A percentile compares a stretch with the other conserved stretches of the same genome.
Evolutionary conservation across 35 echinoderm and acorn worm genomes (phyloP).

Genomic region (Holothuria glaberrima): DNA sequence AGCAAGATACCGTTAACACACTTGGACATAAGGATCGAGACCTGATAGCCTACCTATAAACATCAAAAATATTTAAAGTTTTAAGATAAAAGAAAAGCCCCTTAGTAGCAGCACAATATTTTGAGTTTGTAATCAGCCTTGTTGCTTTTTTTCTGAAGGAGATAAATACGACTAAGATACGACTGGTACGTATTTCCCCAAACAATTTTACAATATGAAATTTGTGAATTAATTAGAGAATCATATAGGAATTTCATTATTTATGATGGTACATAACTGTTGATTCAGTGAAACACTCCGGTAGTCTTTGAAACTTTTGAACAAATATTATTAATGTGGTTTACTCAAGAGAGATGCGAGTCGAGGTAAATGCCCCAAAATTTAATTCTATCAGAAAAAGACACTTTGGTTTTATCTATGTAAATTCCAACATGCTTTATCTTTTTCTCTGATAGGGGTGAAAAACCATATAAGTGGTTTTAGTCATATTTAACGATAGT

Average conservation of each 20-base stretch:
- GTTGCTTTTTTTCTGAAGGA: neutral
- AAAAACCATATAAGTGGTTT: too few relatives aligned
- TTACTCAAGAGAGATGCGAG: neutral
- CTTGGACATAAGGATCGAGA: neutral
- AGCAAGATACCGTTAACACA: neutral
- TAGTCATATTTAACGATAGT: neutral
- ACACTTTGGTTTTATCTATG: neutral
- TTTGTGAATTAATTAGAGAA: too few relatives aligned
- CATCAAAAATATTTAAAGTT: too few relatives aligned
- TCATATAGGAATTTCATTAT: too few relatives aligned
- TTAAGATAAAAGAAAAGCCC: neutral
- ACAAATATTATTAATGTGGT: neutral
- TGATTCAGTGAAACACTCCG: too few relatives aligned
- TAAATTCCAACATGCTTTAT: too few relatives aligned
- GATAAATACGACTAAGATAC: neutral
- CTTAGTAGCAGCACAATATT: neutral
- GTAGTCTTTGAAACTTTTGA: neutral
- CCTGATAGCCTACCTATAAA: neutral
- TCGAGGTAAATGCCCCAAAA: neutral
- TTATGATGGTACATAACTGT: too few relatives aligned
- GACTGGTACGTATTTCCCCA: neutral
- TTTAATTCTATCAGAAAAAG: neutral
- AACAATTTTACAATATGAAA: too few relatives aligned
- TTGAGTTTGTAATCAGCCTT: neutral
- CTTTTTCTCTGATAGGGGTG: too few relatives aligned